Conservation (phyloP, 2,113 vertebrate species). For the Pterocles orientalis region DNA sequence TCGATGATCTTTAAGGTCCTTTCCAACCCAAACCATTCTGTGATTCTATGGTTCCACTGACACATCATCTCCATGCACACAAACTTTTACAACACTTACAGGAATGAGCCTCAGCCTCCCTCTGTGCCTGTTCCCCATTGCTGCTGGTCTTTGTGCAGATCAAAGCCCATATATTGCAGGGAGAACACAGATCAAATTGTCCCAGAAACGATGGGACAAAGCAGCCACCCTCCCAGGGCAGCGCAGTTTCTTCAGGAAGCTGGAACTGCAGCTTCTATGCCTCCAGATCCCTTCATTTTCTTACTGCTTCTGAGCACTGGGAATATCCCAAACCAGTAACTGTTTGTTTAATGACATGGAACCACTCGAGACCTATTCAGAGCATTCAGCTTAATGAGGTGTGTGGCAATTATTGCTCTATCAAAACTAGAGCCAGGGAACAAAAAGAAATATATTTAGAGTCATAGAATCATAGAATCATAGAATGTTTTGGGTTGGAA, state of each 20-base stretch:
- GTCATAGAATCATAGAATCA: not conserved
- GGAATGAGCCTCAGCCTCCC: not conserved
- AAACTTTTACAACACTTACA: not conserved
- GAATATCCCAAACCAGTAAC: not conserved
- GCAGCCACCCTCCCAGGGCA: not conserved
- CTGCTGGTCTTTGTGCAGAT: rapidly evolving
- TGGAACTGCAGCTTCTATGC: not conserved
- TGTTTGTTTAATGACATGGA: conserved; percentile 31
- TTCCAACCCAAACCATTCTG: too few relatives aligned
- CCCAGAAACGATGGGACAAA: not conserved
- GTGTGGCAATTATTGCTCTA: conserved; percentile 27
- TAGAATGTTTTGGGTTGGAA: too few relatives aligned
- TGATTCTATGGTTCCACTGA: too few relatives aligned
- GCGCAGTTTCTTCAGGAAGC: not conserved
- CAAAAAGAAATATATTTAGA: conserved; percentile 26
- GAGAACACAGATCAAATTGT: not conserved
- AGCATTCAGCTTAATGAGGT: conserved; percentile 63
- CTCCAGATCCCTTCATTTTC: not conserved
- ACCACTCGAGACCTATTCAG: conserved; percentile 25
- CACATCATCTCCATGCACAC: not conserved
- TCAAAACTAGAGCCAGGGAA: conserved; percentile 28
- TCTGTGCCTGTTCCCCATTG: not conserved
- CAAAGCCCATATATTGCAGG: not conserved
- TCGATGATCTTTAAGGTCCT: too few relatives aligned
- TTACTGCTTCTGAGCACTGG: not conserved